phyloP scores from a whole-genome alignment of 2,797 vertebrate genomes.

The Ateles fusciceps region DNA sequence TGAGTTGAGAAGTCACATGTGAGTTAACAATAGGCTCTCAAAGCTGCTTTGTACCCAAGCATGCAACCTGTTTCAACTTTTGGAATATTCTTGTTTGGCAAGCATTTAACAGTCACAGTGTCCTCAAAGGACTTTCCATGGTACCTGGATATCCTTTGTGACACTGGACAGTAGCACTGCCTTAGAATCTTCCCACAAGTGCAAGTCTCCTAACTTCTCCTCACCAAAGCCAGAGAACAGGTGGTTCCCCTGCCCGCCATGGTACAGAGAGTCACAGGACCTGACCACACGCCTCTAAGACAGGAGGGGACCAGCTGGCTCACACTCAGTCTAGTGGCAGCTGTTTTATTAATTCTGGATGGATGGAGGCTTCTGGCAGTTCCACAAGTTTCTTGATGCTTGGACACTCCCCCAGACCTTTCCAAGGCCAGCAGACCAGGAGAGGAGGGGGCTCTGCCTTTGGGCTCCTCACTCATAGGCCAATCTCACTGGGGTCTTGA shows the following conservation, averaged over 20 bases:
- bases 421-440: neutral
- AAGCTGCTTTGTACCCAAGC: neutral
- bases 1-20: neutral
- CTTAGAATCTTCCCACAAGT: neutral
- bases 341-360: conserved; percentile 6
- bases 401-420: neutral
- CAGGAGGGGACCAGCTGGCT: neutral
- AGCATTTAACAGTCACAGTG: neutral
- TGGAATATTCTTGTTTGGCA: neutral
- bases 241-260: neutral
- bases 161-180: neutral
- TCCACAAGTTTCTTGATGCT: neutral
- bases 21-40: neutral
- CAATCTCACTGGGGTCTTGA: neutral
- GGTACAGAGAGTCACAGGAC: conserved; percentile 29
- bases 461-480: neutral
- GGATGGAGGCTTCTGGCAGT: neutral
- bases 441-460: neutral
- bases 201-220: neutral
- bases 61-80: neutral
- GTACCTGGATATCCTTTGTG: neutral
- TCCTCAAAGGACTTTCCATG: neutral
- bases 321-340: neutral
- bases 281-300: neutral
- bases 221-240: neutral